These are phyloP conservation scores for Poeciliopsis infans DNA, from an alignment of 2,797 vertebrate genomes.

Conservation along the genomic window DNA sequence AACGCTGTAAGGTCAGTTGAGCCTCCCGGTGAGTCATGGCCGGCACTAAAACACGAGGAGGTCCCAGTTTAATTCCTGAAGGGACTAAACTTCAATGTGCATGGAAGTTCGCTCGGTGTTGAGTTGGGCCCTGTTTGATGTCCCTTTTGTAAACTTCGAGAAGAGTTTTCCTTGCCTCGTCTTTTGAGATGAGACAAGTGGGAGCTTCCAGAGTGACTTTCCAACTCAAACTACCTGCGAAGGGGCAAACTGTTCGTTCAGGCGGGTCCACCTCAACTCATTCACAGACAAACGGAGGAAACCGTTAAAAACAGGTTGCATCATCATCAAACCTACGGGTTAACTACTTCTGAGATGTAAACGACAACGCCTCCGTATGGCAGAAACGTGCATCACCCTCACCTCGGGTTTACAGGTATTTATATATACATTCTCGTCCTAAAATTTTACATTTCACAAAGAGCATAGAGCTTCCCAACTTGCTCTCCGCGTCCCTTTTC, in stretches of 20 bases:
- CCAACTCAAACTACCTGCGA: constrained; percentile 47
- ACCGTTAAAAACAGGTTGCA: constrained; percentile 34
- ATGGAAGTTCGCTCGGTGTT: not conserved
- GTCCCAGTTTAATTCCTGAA: constrained; percentile 18
- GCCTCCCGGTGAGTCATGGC: constrained; percentile 10
- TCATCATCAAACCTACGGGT: constrained; percentile 21
- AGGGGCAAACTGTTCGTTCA: constrained; percentile 38
- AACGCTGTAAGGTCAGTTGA: not conserved
- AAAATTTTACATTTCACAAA: constrained; percentile 8
- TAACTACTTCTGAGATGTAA: constrained; percentile 43
- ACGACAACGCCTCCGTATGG: constrained; percentile 33
- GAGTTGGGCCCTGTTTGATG: not conserved
- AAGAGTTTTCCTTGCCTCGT: not conserved
- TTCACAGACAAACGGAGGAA: constrained; percentile 16
- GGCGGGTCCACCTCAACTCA: constrained; percentile 24
- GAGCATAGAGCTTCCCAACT: constrained; percentile 26
- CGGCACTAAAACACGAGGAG: constrained; percentile 27
- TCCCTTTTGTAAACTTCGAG: not conserved
- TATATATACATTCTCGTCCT: constrained; percentile 38
- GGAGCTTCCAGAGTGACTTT: constrained; percentile 9
- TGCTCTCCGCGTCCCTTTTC: constrained; percentile 50
- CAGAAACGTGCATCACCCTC: constrained; percentile 35
- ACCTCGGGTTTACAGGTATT: constrained; percentile 4
- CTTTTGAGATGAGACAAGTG: not conserved
- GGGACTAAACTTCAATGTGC: constrained; percentile 7